Conservation (phyloP, 2,888 invertebrate genomes). For the Drosophila lutescens region DNA sequence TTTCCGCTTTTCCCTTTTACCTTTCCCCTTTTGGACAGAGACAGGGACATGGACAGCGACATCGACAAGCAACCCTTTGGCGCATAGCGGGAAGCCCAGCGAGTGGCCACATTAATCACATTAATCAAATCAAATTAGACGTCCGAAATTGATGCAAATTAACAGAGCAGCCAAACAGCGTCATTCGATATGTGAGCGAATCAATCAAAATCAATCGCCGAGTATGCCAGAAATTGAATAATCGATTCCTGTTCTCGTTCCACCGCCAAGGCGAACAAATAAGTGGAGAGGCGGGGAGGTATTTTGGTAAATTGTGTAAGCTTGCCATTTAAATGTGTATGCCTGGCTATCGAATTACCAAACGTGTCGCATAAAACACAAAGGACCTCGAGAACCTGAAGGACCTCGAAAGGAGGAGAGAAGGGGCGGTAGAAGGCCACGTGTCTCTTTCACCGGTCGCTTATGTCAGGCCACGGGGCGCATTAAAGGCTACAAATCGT, state of each 20-base stretch:
- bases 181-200: constrained; percentile 64
- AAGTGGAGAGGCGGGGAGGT: constrained; percentile 16
- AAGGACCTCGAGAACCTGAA: constrained; percentile 1
- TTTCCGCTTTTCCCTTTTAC: constrained; percentile 22
- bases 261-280: constrained; percentile 32
- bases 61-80: constrained; percentile 30
- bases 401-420: not conserved
- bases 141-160: constrained; percentile 62
- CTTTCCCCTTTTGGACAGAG: not conserved
- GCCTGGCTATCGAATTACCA: constrained; percentile 69
- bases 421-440: constrained; percentile 18
- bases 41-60: too few species aligned
- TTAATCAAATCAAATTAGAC: constrained; percentile 62
- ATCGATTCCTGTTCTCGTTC: constrained; percentile 53
- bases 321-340: constrained; percentile 52
- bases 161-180: constrained; percentile 51
- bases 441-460: constrained; percentile 65
- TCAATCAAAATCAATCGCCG: constrained; percentile 73
- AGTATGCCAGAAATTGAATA: constrained; percentile 72
- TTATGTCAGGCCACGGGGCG: constrained; percentile 71
- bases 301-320: constrained; percentile 46
- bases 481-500: constrained; percentile 77
- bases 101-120: constrained; percentile 54
- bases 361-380: constrained; percentile 45
- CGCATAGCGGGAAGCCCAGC: not conserved